phyloP scores from a whole-genome alignment of 2,113 vertebrate species.

The Podilymbus podiceps region DNA sequence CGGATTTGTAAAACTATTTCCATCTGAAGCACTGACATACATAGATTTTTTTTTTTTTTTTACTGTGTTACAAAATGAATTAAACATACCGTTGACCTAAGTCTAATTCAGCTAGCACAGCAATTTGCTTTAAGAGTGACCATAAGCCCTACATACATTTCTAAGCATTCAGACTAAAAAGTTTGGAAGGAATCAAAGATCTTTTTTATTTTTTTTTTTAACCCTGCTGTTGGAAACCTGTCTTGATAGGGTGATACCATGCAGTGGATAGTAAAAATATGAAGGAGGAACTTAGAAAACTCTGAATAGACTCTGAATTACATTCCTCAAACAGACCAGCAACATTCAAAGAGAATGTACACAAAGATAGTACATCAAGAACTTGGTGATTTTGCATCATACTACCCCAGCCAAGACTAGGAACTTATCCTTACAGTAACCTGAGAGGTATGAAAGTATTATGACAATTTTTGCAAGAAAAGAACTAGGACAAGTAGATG shows the following conservation, averaged over 20 bases:
- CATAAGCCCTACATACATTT: background rate
- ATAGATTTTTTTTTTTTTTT: background rate
- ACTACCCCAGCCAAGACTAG: background rate
- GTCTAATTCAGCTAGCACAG: background rate
- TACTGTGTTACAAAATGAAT: background rate
- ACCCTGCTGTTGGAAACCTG: background rate
- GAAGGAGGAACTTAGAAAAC: background rate
- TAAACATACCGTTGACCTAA: slow-evolving; percentile 3
- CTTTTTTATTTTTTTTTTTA: background rate
- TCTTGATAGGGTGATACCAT: background rate
- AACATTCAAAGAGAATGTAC: background rate
- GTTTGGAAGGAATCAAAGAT: background rate
- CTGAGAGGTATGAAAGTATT: background rate
- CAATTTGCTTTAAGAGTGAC: background rate
- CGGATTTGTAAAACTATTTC: background rate
- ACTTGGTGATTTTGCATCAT: background rate
- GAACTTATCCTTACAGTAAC: background rate
- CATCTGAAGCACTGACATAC: background rate
- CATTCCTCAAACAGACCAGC: background rate
- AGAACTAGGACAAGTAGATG: background rate
- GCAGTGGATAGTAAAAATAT: background rate
- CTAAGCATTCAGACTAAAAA: background rate
- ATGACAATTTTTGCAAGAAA: background rate
- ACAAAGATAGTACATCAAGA: background rate
- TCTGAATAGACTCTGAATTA: background rate